Conservation (phyloP, 2,113 vertebrate species). For the Strix uralensis region DNA sequence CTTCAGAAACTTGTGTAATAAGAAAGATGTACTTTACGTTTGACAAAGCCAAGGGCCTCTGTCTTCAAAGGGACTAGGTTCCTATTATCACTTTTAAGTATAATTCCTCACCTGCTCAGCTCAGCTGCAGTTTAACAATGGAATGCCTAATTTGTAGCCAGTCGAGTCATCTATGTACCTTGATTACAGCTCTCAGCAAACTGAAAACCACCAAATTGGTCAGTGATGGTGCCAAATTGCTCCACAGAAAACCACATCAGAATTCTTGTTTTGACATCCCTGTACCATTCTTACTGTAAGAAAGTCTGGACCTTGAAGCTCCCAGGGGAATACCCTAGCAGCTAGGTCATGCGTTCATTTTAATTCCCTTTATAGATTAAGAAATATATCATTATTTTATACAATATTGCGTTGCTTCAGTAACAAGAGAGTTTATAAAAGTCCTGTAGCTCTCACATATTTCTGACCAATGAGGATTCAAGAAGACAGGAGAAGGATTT, state of each 20-base stretch:
- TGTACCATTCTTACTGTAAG: background rate
- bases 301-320: background rate
- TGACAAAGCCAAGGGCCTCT: background rate
- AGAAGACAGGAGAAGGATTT: background rate
- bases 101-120: background rate
- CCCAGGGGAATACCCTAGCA: background rate
- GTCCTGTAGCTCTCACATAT: background rate
- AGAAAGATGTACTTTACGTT: background rate
- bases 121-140: background rate
- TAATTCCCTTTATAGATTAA: background rate
- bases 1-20: background rate
- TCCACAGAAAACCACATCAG: background rate
- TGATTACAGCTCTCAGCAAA: background rate
- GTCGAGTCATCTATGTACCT: background rate
- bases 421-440: background rate
- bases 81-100: background rate
- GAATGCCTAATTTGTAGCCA: background rate
- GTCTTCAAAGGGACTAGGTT: background rate
- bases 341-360: background rate
- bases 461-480: background rate
- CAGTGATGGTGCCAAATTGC: background rate
- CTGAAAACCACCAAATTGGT: background rate
- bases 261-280: background rate
- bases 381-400: background rate
- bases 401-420: background rate